Evolutionary conservation across 2,888 invertebrate species (phyloP).

Genomic region (Sisyra nigra): DNA sequence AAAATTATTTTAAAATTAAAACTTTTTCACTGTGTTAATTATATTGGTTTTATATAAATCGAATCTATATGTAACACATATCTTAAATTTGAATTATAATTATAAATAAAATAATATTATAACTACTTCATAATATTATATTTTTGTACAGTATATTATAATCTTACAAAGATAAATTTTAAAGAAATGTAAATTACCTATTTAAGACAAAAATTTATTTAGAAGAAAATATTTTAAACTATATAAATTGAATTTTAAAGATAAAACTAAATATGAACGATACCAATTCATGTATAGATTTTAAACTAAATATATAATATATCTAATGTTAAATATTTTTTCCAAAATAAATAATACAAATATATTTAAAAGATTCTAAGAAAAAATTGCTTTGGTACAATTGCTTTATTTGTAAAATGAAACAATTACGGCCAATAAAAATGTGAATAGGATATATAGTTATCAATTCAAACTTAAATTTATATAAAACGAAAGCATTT

Average conservation of each 20-base stretch:
- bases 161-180: neutral
- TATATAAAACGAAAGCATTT: no score
- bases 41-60: no score
- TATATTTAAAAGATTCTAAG: neutral
- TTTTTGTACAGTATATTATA: neutral
- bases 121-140: neutral
- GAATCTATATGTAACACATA: no score
- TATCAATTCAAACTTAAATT: no score
- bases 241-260: neutral
- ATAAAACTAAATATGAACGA: neutral
- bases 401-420: conserved; percentile 23
- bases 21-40: no score
- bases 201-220: neutral
- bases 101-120: conserved; percentile 1
- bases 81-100: neutral
- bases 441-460: neutral
- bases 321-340: conserved; percentile 1
- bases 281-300: conserved; percentile 1
- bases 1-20: no score
- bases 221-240: neutral
- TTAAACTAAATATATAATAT: conserved; percentile 1
- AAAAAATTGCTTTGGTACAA: conserved; percentile 25
- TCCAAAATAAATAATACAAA: neutral
- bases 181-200: neutral
- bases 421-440: conserved; percentile 1